Base-by-base conservation (phyloP, 2,113 vertebrate species). In the Seriola aureovittata region DNA sequence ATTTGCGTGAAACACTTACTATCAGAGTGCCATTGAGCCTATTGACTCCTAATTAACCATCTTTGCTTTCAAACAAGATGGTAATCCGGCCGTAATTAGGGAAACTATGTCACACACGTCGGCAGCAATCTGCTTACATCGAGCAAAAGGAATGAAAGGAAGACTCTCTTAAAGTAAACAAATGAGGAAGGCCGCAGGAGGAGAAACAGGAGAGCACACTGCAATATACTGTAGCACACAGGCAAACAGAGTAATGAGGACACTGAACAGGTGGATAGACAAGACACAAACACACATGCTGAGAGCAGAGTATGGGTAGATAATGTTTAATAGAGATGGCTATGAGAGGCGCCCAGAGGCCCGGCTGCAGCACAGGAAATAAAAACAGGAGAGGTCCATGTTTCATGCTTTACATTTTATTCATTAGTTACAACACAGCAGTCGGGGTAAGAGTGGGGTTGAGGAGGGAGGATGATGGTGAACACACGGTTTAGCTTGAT, bases 381-480 rank as follows among this genome's bases (percentile, higher is more conserved):
- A 84, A 89, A 83, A 85, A 88, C 75, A 92, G 73, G 75, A 87
- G 62, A 75, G 75, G 80, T 65, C n/a, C 81, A 65, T 57, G 78
- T 82, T 90, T 89, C 87, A 92, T 91, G 92, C 90, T 85, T 79
- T 71, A 79, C 29, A 77, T 85, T 92, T 92, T 92, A 93, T 93
- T 93, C 4, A 86, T 79, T 74, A 58, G 72, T 57, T 71, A 63
- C 59, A 85, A 70, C 40, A 91, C 62, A 89, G 67, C 74, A 84
- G 62, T 75, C 71, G 29, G 29, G 57, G 40, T 9, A n/a, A 21
- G 36, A 44, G 42, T 38, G 60, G 57, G 44, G 64, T 25, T 54
- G n/a, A 40, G 75, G 48, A 66, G 50, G 57, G 72, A 42, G 62
- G 48, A 36, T 77, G 88, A 89, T 82, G 76, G 62, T 83, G 59